Evolutionary conservation across 2,113 vertebrate species (phyloP).

Genomic region (Leucosticte australis): DNA sequence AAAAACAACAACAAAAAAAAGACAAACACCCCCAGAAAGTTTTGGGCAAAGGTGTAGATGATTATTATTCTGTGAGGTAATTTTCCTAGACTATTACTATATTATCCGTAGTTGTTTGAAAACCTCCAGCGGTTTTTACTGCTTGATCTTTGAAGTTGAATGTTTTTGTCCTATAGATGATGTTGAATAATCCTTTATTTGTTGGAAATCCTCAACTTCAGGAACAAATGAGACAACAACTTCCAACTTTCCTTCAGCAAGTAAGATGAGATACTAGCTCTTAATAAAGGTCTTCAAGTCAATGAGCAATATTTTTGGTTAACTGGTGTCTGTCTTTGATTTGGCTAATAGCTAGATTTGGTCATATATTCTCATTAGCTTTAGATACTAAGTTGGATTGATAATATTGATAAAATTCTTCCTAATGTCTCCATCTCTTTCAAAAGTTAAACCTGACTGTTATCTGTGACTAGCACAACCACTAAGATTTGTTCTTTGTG

Average conservation of each 20-base stretch:
- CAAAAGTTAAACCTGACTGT: background rate
- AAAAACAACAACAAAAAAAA: too few species aligned
- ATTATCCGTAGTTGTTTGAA: background rate
- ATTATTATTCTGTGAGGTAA: background rate
- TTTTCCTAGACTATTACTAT: background rate
- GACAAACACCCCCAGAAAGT: background rate
- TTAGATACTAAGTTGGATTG: background rate
- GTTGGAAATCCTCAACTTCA: constrained; percentile 90
- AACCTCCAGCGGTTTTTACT: background rate
- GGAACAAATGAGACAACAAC: constrained; percentile 89
- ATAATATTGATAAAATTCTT: background rate
- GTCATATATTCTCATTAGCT: background rate
- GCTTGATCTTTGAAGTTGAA: constrained; percentile 55
- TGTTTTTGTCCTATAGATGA: constrained; percentile 80
- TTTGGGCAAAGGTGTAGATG: background rate
- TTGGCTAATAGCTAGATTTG: background rate
- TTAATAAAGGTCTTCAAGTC: background rate
- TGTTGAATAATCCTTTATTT: constrained; percentile 90
- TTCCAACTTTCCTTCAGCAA: constrained; percentile 89
- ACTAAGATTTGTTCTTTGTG: background rate
- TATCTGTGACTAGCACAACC: background rate
- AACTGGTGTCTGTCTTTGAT: constrained; percentile 12
- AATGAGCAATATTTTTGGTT: background rate
- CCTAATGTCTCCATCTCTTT: background rate
- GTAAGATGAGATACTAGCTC: constrained; percentile 72